A percentile compares a stretch with the other conserved stretches of the same genome.
phyloP scores from a whole-genome alignment of 2,113 vertebrate species.

The Oreotrochilus melanogaster region DNA sequence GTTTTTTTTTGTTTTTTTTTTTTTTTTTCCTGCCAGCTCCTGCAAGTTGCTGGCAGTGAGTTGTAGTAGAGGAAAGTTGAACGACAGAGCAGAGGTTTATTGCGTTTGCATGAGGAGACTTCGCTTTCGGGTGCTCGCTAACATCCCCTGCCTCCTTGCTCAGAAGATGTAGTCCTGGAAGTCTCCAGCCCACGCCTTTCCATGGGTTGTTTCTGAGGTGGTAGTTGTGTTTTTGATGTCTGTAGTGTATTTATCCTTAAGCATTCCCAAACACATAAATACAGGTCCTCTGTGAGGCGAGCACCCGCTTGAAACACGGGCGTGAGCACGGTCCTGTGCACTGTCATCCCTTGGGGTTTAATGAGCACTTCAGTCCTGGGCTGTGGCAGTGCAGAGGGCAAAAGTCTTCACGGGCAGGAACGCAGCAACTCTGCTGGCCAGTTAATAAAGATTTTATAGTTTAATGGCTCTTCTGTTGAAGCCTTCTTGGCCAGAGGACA shows the following conservation, averaged over 20 bases:
- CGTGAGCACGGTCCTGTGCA: fast-evolving
- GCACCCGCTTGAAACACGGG: fast-evolving
- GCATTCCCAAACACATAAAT: neutral
- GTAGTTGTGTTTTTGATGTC: neutral
- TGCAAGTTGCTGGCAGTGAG: fast-evolving
- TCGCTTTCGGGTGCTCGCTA: neutral
- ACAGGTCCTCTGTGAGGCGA: fast-evolving
- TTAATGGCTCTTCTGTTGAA: neutral
- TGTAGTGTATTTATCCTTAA: neutral
- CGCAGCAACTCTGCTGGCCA: fast-evolving
- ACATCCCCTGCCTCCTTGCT: fast-evolving
- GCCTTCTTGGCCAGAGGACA: neutral
- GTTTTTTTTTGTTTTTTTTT: too few relatives aligned
- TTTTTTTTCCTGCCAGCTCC: too few relatives aligned
- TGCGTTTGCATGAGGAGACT: neutral
- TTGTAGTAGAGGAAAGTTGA: fast-evolving
- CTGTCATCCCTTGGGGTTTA: neutral
- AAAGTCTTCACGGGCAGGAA: neutral
- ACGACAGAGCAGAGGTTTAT: fast-evolving
- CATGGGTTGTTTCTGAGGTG: neutral
- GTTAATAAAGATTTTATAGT: neutral
- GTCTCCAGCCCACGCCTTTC: fast-evolving
- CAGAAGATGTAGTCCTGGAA: neutral
- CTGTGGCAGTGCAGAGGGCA: neutral
- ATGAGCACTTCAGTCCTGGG: fast-evolving